Conservation (phyloP, 2,797 vertebrate species). For the Glyptemys insculpta region DNA sequence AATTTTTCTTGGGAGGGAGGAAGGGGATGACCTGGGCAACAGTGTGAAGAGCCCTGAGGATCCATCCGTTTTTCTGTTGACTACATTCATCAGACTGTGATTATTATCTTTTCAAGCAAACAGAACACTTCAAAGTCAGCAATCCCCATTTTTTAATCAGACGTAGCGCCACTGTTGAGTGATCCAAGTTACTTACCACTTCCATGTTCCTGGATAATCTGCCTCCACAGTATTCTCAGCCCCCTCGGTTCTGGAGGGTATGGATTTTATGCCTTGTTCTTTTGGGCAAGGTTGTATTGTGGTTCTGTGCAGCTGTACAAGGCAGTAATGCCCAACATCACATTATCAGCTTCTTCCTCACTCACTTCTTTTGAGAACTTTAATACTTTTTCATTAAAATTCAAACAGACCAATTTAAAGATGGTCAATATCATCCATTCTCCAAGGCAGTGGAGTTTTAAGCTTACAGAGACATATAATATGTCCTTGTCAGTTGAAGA, state of each 20-base stretch:
- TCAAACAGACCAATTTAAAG: constrained; percentile 41
- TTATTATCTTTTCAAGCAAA: neutral
- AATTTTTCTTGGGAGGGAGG: neutral
- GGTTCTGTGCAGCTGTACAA: fast-evolving
- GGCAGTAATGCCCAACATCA: neutral
- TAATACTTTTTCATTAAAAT: constrained; percentile 50
- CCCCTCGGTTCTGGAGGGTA: neutral
- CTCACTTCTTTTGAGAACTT: neutral
- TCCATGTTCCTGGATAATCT: neutral
- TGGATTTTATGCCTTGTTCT: fast-evolving
- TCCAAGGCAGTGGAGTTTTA: neutral
- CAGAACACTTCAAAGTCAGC: neutral
- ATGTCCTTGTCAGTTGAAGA: neutral
- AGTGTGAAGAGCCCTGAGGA: neutral
- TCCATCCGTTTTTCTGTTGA: neutral
- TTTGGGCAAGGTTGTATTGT: neutral
- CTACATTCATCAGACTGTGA: neutral
- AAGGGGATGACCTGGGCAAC: neutral
- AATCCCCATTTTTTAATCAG: neutral
- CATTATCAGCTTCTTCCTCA: constrained; percentile 4
- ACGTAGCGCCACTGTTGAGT: neutral
- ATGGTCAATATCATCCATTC: neutral
- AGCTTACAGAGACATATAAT: neutral
- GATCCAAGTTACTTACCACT: neutral
- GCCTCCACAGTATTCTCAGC: neutral